Conservation (phyloP, 2,888 invertebrate genomes). For the Electrophaes corylata region DNA sequence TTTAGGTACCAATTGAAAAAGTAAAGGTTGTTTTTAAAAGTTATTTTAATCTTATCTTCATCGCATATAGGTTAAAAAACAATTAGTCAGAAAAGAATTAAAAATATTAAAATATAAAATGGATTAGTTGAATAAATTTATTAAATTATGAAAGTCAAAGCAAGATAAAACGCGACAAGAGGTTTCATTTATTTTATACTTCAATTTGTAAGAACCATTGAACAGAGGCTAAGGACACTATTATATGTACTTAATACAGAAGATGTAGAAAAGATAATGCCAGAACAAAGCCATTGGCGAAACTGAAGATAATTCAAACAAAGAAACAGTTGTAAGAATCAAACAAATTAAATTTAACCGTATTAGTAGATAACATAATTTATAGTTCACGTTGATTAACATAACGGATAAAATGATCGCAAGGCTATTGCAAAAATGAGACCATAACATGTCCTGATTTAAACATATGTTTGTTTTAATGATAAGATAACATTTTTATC, state of each 20-base stretch:
- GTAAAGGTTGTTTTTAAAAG: neutral
- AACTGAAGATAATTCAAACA: slow-evolving; percentile 11
- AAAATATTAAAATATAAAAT: neutral
- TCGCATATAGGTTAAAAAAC: neutral
- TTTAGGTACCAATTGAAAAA: neutral
- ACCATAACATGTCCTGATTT: slow-evolving; percentile 2
- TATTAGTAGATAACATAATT: slow-evolving; percentile 7
- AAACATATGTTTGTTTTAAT: slow-evolving; percentile 11
- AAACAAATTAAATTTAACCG: neutral
- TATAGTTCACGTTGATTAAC: slow-evolving; percentile 7
- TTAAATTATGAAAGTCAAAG: slow-evolving; percentile 7
- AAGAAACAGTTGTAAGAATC: slow-evolving; percentile 15
- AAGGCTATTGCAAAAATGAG: slow-evolving; percentile 11
- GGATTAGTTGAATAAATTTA: neutral
- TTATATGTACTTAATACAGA: slow-evolving; percentile 2
- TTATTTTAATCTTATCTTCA: neutral
- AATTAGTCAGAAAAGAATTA: neutral
- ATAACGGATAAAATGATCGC: neutral
- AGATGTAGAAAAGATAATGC: slow-evolving; percentile 17
- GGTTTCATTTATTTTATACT: neutral
- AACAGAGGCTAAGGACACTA: slow-evolving; percentile 7
- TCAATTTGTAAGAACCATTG: slow-evolving; percentile 5
- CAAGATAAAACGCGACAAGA: neutral
- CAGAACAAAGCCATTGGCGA: slow-evolving; percentile 13
- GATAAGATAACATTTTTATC: slow-evolving; percentile 5